Conservation (phyloP, 2,888 invertebrate species). For the Temnothorax unifasciatus region DNA sequence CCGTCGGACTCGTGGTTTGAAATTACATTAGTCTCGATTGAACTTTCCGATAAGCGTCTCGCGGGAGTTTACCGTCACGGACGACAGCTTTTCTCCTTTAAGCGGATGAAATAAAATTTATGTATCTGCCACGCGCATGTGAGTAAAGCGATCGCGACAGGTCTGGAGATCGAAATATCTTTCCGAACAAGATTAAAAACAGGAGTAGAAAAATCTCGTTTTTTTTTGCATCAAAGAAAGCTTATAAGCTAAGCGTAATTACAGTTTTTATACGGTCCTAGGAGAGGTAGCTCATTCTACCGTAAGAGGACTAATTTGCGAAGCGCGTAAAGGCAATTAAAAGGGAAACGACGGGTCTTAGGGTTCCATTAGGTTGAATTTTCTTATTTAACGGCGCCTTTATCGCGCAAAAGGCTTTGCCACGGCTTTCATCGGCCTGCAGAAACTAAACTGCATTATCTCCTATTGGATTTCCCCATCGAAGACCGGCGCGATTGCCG, state of each 20-base stretch:
- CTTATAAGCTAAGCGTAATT: conserved; percentile 24
- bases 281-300: not conserved
- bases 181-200: not conserved
- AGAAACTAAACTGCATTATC: conserved; percentile 45
- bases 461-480: conserved; percentile 46
- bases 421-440: conserved; percentile 34
- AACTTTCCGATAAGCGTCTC: conserved; percentile 36
- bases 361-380: conserved; percentile 40
- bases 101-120: conserved; percentile 24
- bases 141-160: not conserved
- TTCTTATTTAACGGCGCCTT: conserved; percentile 42
- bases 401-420: conserved; percentile 25
- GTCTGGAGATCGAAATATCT: not conserved
- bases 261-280: conserved; percentile 13
- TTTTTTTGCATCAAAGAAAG: not conserved
- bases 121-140: not conserved
- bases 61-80: not conserved
- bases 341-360: conserved; percentile 7
- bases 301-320: conserved; percentile 32
- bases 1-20: conserved; percentile 7
- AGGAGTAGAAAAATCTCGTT: not conserved
- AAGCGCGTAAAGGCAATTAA: conserved; percentile 42
- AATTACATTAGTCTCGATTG: conserved; percentile 62
- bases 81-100: not conserved
- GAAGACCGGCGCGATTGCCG: conserved; percentile 33